These are phyloP conservation scores for Peromyscus attwateri DNA, from an alignment of 2,797 vertebrate genomes.

Conservation along the genomic window DNA sequence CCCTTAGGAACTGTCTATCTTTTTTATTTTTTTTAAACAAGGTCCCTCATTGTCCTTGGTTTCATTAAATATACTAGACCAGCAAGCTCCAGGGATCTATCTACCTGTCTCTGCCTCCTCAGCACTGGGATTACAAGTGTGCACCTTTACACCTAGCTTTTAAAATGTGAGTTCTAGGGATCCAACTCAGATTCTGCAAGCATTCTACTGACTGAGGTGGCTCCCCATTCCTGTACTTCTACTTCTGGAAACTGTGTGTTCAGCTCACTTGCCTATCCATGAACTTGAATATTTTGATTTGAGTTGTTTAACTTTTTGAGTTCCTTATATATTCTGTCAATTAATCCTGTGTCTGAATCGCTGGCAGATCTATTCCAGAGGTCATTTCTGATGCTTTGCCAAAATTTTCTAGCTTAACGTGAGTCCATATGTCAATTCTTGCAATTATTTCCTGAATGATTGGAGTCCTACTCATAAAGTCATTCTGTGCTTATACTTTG, in stretches of 20 bases:
- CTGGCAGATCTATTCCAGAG: neutral
- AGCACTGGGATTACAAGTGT: neutral
- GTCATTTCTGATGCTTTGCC: neutral
- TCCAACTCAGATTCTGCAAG: neutral
- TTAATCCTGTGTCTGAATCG: neutral
- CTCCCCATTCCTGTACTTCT: neutral
- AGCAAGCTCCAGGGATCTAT: no score
- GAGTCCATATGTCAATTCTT: neutral
- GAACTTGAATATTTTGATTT: neutral
- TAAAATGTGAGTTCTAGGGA: no score
- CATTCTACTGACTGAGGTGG: neutral
- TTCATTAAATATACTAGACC: no score
- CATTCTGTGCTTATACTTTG: neutral
- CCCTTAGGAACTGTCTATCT: neutral
- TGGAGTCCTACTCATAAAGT: neutral
- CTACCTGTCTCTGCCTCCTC: no score
- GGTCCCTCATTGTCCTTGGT: no score
- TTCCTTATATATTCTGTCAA: neutral
- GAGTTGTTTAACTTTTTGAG: neutral
- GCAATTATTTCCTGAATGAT: neutral
- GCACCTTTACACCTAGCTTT: no score
- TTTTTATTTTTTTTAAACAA: neutral
- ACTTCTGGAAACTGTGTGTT: neutral
- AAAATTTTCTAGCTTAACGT: no score
- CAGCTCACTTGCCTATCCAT: neutral